A percentile compares a stretch with the other conserved stretches of the same genome.
Conservation (phyloP, 2,888 invertebrate species). For the Drosophila anomalipes region DNA sequence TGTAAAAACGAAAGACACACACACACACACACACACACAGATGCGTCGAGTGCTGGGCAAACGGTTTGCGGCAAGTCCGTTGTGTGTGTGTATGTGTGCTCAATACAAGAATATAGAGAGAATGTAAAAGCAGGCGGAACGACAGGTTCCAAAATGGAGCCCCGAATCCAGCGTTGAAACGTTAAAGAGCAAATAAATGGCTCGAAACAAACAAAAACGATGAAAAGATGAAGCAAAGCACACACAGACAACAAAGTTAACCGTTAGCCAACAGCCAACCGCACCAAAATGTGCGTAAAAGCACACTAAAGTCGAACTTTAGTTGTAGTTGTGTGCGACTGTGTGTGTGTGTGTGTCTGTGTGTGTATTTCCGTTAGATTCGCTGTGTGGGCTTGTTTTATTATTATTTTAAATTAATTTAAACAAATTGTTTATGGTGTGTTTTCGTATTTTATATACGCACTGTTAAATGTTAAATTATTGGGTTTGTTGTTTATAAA, state of each 20-base stretch:
- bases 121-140: conserved; percentile 66
- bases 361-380: conserved; percentile 18
- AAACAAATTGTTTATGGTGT: conserved; percentile 16
- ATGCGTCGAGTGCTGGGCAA: conserved; percentile 67
- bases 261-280: conserved; percentile 34
- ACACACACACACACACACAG: conserved; percentile 19
- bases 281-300: conserved; percentile 33
- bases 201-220: conserved; percentile 68
- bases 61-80: conserved; percentile 67
- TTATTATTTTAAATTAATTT: conserved; percentile 33
- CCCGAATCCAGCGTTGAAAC: conserved; percentile 51
- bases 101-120: conserved; percentile 37
- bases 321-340: conserved; percentile 17
- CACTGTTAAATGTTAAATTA: conserved; percentile 48
- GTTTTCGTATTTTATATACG: conserved; percentile 23
- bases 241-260: conserved; percentile 40
- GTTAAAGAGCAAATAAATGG: conserved; percentile 78
- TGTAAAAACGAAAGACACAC: conserved; percentile 54
- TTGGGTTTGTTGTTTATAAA: conserved; percentile 46
- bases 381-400: conserved; percentile 17
- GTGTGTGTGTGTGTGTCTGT: conserved; percentile 14
- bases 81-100: conserved; percentile 17
- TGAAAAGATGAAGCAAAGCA: conserved; percentile 54
- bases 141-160: conserved; percentile 54
- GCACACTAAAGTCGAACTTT: conserved; percentile 36